Evolutionary conservation across 2,797 vertebrate species (phyloP), one percentile per base, ranked within the genome.

Genomic region (Sus cebifrons): DNA sequence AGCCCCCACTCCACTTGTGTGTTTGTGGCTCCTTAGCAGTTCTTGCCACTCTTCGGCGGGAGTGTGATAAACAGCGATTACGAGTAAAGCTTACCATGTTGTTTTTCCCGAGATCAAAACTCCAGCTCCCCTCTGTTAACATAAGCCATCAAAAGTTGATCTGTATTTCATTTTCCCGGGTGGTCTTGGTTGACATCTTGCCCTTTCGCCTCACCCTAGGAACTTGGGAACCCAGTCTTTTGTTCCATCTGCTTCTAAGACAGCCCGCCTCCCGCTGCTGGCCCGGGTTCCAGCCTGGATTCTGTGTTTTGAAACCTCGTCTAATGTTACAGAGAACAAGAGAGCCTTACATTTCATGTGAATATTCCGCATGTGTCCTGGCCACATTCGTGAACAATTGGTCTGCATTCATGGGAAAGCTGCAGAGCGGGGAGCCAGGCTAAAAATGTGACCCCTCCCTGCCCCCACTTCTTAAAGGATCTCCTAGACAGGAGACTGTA

Each of bases 161-260:
- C 94, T 96, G 95, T 88, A 73, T 94, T 96, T 93, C 82, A 97
- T 98, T 97, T 97, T 93, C 93, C 78, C 73, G 97, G 97, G 96
- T 98, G 96, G 97, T 98, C 97, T 68, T 4, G 79, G 67, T 40
- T 96, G 95, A 97, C 97, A 89, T 92, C 82, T 68, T 92, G 88
- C 96, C 96, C 94, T 96, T 88, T 65, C 68, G 86, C 93, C 78
- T 94, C 88, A 56, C 68, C 49, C 16, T 75, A 93, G 92, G 88
- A 96, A 95, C 92, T 88, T 20, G 84, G 95, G 96, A 96, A 95
- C 82, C 71, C 82, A 81, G 91, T 95, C 95, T 85, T 95, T 58
- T 32, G 25, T 81, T 89, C 92, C 82, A 36, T 96, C 82, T 94
- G 89, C 94, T 96, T 70, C 44, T 17, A 49, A 82, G 79, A 75